Conservation (phyloP, 2,113 vertebrate species). For the Proterorhinus semilunaris region DNA sequence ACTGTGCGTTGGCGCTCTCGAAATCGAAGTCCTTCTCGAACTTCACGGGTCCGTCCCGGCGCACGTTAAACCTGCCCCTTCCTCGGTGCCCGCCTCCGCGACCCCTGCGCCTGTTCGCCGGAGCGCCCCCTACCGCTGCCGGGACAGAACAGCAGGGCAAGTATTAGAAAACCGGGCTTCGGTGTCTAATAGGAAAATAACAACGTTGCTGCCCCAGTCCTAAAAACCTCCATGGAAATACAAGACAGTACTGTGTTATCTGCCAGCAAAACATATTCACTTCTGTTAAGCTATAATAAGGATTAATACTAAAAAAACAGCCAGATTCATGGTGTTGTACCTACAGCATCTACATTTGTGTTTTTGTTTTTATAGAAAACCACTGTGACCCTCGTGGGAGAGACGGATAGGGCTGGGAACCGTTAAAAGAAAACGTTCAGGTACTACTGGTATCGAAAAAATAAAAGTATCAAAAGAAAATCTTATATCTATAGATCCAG, state of each 20-base stretch:
- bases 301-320: too few relatives aligned
- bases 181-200: neutral
- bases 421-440: too few relatives aligned
- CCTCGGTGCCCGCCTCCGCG: conserved; percentile 86
- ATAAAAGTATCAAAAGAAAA: too few relatives aligned
- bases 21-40: conserved; percentile 99
- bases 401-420: too few relatives aligned
- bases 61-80: conserved; percentile 87
- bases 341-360: too few relatives aligned
- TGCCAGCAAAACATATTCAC: conserved; percentile 9
- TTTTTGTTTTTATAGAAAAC: too few relatives aligned
- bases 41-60: conserved; percentile 92
- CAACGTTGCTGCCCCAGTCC: neutral
- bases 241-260: neutral
- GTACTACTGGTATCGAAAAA: too few relatives aligned
- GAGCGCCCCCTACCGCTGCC: conserved; percentile 63
- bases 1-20: conserved; percentile 96
- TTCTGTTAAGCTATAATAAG: too few relatives aligned
- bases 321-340: too few relatives aligned
- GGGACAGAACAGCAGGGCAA: neutral
- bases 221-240: neutral
- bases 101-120: conserved; percentile 79
- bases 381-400: too few relatives aligned
- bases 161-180: neutral
- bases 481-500: too few relatives aligned